Base-by-base conservation (phyloP, 2,888 invertebrate species). In the Pristionchus fissidentatus region DNA sequence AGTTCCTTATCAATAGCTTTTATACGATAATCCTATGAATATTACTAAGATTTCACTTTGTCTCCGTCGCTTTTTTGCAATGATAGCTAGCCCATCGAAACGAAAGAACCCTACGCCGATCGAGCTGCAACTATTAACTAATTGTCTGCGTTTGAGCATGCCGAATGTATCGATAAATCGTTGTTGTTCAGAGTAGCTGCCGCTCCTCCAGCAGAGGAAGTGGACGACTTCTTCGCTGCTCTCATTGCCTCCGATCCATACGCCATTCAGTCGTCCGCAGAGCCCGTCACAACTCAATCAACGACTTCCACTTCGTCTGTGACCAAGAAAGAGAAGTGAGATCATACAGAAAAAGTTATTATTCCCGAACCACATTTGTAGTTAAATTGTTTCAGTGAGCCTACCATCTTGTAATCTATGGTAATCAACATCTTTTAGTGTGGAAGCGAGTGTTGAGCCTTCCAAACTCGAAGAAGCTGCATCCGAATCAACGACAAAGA, bases 401-500 rank as follows among this genome's bases (percentile, higher is more conserved):
- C 49, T 19, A 49, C 15, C 13, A 8, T n/a, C 8, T 26, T n/a
- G 15, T 10, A 62, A 62, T n/a, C 62, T 49, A 49, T 15, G n/a
- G n/a, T n/a, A 29, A 32, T 3, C 60, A 55, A 10, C 3, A 55
- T 15, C n/a, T 55, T 26, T 5, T 1, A 35, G 35, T 70, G 26
- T 41, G 43, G 70, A 26, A 41, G n/a, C 70, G 70, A 41, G 3
- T n/a, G 41, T 22, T 41, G 41, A n/a, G 19, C 38, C 62, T 38
- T 55, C 22, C 13, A 49, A n/a, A 62, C 13, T 26, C 26, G 38
- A 26, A 15, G 32, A 35, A 43, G 73, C 46, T 26, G 66, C 52
- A 19, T 57, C 52, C 26, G 73, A 83, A n/a, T 60, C 60, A n/a
- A 80, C 70, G 13, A 70, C 83, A 8, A 78, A 84, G 32, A 94